A percentile compares a stretch with the other conserved stretches of the same genome.
These are phyloP conservation scores for Salvelinus fontinalis DNA, from an alignment of 2,113 vertebrate species.

Conservation along the genomic window DNA sequence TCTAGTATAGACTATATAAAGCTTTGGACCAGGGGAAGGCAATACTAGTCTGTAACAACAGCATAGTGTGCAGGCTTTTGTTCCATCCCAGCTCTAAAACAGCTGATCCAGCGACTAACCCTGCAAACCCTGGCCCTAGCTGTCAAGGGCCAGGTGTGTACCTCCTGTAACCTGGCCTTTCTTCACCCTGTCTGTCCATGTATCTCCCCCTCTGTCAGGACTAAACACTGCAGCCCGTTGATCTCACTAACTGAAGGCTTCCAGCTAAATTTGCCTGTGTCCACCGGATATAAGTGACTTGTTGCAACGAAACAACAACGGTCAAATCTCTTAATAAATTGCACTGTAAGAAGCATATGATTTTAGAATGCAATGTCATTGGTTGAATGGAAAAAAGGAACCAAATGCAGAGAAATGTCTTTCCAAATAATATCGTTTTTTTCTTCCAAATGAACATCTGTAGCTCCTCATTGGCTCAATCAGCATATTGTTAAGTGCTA, in stretches of 20 bases:
- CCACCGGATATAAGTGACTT: slow-evolving; percentile 24
- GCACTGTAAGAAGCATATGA: slow-evolving; percentile 1
- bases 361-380: slow-evolving; percentile 7
- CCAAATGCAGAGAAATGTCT: slow-evolving; percentile 20
- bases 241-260: background rate
- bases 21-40: too few relatives aligned
- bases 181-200: too few relatives aligned
- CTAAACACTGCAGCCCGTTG: background rate
- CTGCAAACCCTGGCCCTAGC: too few relatives aligned
- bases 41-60: too few relatives aligned
- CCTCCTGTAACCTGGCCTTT: too few relatives aligned
- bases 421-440: background rate
- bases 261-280: background rate
- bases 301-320: slow-evolving; percentile 46
- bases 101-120: too few relatives aligned
- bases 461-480: background rate
- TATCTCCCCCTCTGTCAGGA: too few relatives aligned
- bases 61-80: background rate
- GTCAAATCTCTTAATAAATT: slow-evolving; percentile 11
- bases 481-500: background rate
- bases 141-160: too few relatives aligned
- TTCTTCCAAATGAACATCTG: slow-evolving; percentile 12
- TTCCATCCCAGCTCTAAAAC: background rate
- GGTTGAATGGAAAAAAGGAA: slow-evolving; percentile 6
- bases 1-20: too few relatives aligned